A percentile compares a stretch with the other conserved stretches of the same genome.
Evolutionary conservation across 2,888 invertebrate species (phyloP).

Genomic region (Pandemis cinnamomeana): DNA sequence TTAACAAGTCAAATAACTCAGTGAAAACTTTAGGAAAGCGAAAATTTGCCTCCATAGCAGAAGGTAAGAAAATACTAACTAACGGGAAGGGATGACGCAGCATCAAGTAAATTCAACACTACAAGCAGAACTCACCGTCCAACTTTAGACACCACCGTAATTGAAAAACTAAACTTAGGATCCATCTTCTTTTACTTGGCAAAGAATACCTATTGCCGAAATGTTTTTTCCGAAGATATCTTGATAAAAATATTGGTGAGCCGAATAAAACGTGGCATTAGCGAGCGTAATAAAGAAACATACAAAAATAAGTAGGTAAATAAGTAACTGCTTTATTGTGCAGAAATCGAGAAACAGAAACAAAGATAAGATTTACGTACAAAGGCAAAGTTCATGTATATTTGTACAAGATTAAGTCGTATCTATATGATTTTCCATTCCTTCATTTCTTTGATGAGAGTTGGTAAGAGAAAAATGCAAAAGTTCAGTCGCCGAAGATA

Average conservation of each 20-base stretch:
- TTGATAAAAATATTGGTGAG: no score
- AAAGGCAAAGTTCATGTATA: no score
- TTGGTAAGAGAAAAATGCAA: not conserved
- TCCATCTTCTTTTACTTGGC: not conserved
- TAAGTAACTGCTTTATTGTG: no score
- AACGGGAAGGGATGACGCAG: slow-evolving; percentile 1
- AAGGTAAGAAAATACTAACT: not conserved
- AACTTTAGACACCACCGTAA: not conserved
- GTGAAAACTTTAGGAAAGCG: not conserved
- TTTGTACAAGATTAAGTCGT: no score
- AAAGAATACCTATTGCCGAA: not conserved
- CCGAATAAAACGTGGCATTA: no score
- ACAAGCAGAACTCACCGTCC: not conserved
- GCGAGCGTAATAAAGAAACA: no score
- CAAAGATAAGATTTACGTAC: no score
- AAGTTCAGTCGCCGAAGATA: not conserved
- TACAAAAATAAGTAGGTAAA: no score
- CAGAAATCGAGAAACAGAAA: no score
- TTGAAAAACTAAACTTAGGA: not conserved
- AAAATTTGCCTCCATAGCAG: not conserved
- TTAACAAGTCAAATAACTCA: not conserved
- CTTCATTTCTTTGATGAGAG: no score
- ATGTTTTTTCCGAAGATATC: no score
- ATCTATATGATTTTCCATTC: no score
- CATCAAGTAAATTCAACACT: not conserved